A percentile compares a stretch with the other conserved stretches of the same genome.
These are phyloP conservation scores for Dorcus parallelipipedus DNA, from an alignment of 2,888 invertebrate genomes.

Conservation along the genomic window DNA sequence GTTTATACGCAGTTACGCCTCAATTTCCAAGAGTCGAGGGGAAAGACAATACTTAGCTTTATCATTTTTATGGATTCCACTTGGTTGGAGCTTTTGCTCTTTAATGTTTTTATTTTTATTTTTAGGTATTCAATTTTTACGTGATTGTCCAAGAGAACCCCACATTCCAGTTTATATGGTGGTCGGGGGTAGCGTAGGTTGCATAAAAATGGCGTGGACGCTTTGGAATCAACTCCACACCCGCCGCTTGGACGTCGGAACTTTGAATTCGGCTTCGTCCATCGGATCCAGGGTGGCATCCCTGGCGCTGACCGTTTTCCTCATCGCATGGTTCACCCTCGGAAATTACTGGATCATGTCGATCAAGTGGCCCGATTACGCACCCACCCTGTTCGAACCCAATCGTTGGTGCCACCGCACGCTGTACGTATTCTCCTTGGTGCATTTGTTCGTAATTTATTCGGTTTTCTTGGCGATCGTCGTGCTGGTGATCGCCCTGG, in stretches of 20 bases:
- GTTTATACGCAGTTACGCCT: too few relatives aligned
- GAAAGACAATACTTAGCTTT: too few relatives aligned
- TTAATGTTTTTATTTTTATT: not conserved
- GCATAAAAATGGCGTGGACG: constrained; percentile 66
- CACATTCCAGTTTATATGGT: constrained; percentile 79
- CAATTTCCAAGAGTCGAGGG: too few relatives aligned
- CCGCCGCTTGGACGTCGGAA: constrained; percentile 46
- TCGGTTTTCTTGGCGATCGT: constrained; percentile 57
- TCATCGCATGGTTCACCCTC: constrained; percentile 71
- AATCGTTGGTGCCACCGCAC: constrained; percentile 77
- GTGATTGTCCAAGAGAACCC: constrained; percentile 75
- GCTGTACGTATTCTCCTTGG: constrained; percentile 72
- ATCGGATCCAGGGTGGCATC: constrained; percentile 64
- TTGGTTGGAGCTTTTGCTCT: too few relatives aligned
- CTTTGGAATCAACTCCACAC: constrained; percentile 64
- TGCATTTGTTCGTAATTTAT: constrained; percentile 71
- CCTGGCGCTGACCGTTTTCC: constrained; percentile 63
- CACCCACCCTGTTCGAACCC: constrained; percentile 69
- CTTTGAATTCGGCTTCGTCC: constrained; percentile 51
- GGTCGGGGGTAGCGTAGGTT: constrained; percentile 75
- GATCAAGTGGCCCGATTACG: constrained; percentile 75
- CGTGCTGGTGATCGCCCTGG: constrained; percentile 58
- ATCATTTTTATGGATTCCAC: too few relatives aligned
- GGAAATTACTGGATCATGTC: constrained; percentile 65
- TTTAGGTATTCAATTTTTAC: constrained; percentile 75